These are phyloP conservation scores for Toxonevra muliebris DNA, from an alignment of 2,888 invertebrate genomes.

Conservation along the genomic window DNA sequence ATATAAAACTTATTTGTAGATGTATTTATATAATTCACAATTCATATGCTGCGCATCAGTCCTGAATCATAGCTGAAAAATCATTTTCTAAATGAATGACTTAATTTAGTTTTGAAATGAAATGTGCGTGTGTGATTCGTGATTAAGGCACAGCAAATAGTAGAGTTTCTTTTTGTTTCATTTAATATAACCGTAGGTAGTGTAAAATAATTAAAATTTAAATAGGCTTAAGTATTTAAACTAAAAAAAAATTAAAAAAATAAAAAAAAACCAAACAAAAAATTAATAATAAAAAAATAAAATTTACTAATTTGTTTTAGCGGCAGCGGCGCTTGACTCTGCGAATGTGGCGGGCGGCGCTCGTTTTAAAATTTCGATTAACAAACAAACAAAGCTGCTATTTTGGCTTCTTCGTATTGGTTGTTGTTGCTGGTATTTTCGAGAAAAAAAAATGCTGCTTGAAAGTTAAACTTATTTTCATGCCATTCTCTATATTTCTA, in stretches of 20 bases:
- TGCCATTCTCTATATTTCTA: not conserved
- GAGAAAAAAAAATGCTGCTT: constrained; percentile 1
- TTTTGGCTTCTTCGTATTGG: constrained; percentile 25
- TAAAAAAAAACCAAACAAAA: constrained; percentile 1
- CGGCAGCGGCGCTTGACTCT: not conserved
- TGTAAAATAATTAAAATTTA: not conserved
- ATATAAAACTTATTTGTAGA: no score
- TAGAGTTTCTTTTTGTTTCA: constrained; percentile 23
- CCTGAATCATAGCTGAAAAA: constrained; percentile 47
- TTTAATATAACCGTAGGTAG: not conserved
- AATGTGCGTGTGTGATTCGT: constrained; percentile 45
- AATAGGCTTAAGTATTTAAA: constrained; percentile 7
- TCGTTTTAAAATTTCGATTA: constrained; percentile 11
- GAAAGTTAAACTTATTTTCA: not conserved
- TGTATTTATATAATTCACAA: constrained; percentile 8
- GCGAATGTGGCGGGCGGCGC: not conserved
- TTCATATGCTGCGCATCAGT: constrained; percentile 56
- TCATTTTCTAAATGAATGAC: constrained; percentile 8
- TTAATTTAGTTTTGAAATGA: not conserved
- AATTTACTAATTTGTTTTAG: constrained; percentile 9
- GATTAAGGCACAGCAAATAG: constrained; percentile 59
- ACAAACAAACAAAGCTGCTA: constrained; percentile 11
- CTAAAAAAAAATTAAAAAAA: not conserved
- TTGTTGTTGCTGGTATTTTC: constrained; percentile 7
- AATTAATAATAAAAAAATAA: constrained; percentile 1